Evolutionary conservation across 2,888 invertebrate species (phyloP).

Genomic region (Sussaba pulchella): DNA sequence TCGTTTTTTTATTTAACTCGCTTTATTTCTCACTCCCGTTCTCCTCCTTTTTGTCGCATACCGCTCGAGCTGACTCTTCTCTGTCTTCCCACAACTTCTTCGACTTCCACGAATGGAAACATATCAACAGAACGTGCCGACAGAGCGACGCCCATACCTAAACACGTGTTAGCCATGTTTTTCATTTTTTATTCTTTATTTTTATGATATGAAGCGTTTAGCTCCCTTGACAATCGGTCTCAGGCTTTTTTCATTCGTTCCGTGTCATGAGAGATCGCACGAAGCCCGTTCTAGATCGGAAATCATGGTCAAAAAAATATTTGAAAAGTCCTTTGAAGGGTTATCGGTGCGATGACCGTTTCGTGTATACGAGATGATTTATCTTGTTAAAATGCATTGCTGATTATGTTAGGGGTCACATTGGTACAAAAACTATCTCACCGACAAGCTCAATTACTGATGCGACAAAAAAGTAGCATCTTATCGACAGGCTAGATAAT

Average conservation of each 20-base stretch:
- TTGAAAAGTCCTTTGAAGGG: neutral
- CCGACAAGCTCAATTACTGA: too few relatives aligned
- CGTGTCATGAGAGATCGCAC: conserved; percentile 24
- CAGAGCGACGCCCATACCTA: neutral
- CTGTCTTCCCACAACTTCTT: neutral
- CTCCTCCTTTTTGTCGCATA: conserved; percentile 2
- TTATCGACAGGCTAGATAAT: too few relatives aligned
- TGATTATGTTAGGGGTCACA: neutral
- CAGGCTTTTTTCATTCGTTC: conserved; percentile 15
- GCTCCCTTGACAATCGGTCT: conserved; percentile 24
- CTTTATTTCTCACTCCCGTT: neutral
- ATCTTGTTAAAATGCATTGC: neutral
- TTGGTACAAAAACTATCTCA: too few relatives aligned
- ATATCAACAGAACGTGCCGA: conserved; percentile 16
- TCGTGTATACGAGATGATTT: neutral
- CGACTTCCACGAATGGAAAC: conserved; percentile 12
- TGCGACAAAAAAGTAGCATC: too few relatives aligned
- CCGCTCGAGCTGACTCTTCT: neutral
- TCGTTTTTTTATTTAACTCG: neutral
- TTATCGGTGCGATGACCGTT: neutral
- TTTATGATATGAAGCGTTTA: conserved; percentile 18
- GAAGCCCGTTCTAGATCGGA: neutral
- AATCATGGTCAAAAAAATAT: neutral
- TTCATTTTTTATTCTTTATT: conserved; percentile 1
- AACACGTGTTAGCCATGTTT: conserved; percentile 21